Evolutionary conservation across 2,888 invertebrate genomes (phyloP), one percentile per base, ranked within the genome.

Genomic region (Ophion obscuratus): DNA sequence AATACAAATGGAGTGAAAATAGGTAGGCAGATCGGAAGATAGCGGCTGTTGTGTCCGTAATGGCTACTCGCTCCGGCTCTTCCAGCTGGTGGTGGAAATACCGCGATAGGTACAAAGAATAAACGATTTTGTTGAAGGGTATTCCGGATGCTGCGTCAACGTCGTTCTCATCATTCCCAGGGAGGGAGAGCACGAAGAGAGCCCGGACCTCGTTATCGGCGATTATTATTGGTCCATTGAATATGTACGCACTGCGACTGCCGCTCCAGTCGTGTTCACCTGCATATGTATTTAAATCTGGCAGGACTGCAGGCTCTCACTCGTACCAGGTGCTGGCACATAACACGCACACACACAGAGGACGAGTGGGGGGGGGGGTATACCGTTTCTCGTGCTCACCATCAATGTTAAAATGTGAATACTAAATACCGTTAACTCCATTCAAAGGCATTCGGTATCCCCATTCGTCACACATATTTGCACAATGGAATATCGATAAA

Each of bases 191-290:
- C 53, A 17, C 36, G 66, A 61, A 44, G 68, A 24, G 57, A 31
- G 68, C 53, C 75, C 77, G 75, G 81, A 87, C 87, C 88, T 88
- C 87, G 88, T 88, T 88, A 88, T 88, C 88, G 87, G 83, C 87
- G 79, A 88, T 88, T 88, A 87, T 87, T 86, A 85, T 87, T 83
- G 84, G 86, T 83, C 88, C 87, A 88, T 88, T 88, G 88, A 88
- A 87, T 88, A 88, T 88, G 88, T 86, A 88, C 87, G 83, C 77
- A 74, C 80, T 44, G 85, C 81, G 57, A 81, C 76, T 75, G 67
- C 64, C 53, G 71, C 64, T 62, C 79, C 81, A 81, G 59, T 70
- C 74, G 57, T 66, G 71, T 71, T 66, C 44, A 80, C 77, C 82
- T 83, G 85, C 79, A 81, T 86, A 80, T 83, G 85, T 53, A 86